These are phyloP conservation scores for Sarcophaga variegata DNA, from an alignment of 2,888 invertebrate species.

Conservation along the genomic window DNA sequence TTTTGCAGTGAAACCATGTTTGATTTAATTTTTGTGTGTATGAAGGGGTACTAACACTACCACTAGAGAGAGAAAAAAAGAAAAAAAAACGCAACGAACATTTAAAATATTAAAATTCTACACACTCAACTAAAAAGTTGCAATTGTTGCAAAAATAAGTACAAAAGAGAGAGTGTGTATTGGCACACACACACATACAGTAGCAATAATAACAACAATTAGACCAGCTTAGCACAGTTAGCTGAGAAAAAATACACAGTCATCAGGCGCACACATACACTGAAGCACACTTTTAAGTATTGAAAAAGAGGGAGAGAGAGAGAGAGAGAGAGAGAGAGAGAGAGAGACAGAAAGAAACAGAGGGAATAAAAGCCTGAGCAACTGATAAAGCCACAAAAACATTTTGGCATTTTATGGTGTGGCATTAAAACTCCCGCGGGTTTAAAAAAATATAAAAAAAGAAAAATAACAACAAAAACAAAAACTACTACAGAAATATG, in stretches of 20 bases:
- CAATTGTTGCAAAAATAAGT: not conserved
- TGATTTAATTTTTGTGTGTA: not conserved
- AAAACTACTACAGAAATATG: not conserved
- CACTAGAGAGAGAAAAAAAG: not conserved
- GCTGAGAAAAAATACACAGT: not conserved
- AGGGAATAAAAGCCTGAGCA: constrained; percentile 17
- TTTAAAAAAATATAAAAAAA: constrained; percentile 15
- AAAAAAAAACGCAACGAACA: not conserved
- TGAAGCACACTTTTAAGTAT: too few relatives aligned
- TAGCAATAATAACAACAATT: constrained; percentile 3
- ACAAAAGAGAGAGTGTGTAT: not conserved
- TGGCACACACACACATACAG: not conserved
- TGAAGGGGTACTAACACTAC: not conserved
- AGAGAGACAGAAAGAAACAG: not conserved
- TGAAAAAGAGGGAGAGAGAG: not conserved
- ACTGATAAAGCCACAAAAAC: constrained; percentile 66
- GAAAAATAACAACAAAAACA: constrained; percentile 16
- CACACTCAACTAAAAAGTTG: constrained; percentile 26
- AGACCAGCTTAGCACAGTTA: constrained; percentile 6
- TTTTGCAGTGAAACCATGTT: not conserved
- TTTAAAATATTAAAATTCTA: constrained; percentile 47
- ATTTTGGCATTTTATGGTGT: constrained; percentile 65
- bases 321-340: not conserved
- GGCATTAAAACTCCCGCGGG: constrained; percentile 61
- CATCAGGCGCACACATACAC: not conserved